Evolutionary conservation across 1,140 invertebrate genomes (phyloP), one percentile per base, ranked within the genome.

Genomic region (Atta cephalotes): DNA sequence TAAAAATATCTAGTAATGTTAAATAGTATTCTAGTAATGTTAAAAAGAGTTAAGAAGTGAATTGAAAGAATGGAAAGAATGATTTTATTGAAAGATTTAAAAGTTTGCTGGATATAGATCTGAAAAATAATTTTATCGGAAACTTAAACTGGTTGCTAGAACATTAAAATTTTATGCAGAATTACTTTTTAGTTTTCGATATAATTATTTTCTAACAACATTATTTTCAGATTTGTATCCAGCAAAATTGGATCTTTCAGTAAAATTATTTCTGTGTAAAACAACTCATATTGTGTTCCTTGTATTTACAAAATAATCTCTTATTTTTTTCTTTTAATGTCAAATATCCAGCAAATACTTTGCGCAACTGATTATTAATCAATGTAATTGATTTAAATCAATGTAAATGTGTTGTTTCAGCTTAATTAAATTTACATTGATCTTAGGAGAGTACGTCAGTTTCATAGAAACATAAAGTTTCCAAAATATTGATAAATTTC

Each of bases 401-500:
- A 56, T 25, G 25, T n/a, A 12, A 25, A 25, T 25, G 25, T 9
- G 25, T 60, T 81, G 28, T 74, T 49, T 74, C 49, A 39, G 10
- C 68, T 80, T 58, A 84, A 84, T 56, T 56, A 14, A 62, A 62
- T 81, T 71, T 28, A 81, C 10, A n/a, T 71, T 68, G 28, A 35
- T 60, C 53, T n/a, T 65, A 28, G 4, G 10, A 76, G 25, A 25
- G 60, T 12, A 25, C 21, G 53, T 18, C 53, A 84, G n/a, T 76
- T 76, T 60, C 18, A 9, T 74, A 63, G 53, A 74, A 82, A 74
- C 80, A 25, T 74, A 84, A 74, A 39, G 39, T 25, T 84, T 49
- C n/a, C 70, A 51, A 39, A 74, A 49, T 62, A 63, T 49, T 56
- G 81, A 88, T 86, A 72, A 71, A 76, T 65, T n/a, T 51, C 77